Base-by-base conservation (phyloP, 2,888 invertebrate genomes). In the Alloplasta piceator region DNA sequence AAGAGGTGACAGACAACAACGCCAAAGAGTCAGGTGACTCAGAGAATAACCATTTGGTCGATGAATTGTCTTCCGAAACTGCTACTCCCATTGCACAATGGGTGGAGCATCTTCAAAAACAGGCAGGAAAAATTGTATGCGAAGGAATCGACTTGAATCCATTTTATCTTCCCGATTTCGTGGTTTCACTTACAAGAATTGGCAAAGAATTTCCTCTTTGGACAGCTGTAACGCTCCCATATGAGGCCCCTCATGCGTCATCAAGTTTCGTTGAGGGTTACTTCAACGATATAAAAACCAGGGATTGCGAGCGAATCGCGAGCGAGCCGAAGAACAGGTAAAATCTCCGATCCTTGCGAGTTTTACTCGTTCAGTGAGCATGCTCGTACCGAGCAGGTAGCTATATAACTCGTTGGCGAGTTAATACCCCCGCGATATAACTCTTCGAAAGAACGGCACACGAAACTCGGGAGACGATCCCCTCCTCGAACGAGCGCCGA, bases 81-180 rank as follows among this genome's bases (percentile, higher is more conserved):
- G n/a, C n/a, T n/a, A n/a, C n/a, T n/a, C n/a, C n/a, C n/a, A n/a
- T n/a, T n/a, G n/a, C n/a, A n/a, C n/a, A n/a, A n/a, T n/a, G n/a
- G 12, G 39, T 12, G 56, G n/a, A n/a, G n/a, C n/a, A n/a, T n/a
- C n/a, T n/a, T 36, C 14, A 41, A 5, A 16, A 46, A 14, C 16
- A 39, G 26, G 38, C 55, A 0, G 38, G 26, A 55, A 36, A 12
- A 60, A 46, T 46, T 14, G 1, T 67, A 60, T 39, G n/a, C 1
- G 10, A n/a, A 0, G 60, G 58, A 1, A 16, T 1, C 1, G 38
- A 70, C 4, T 43, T 66, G 10, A 81, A 81, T 60, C 63, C 81
- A 3, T 81, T 78, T 36, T 74, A 46, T 36, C 16, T 78, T 7
- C 81, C 81, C 0, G 64, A 74, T 12, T 81, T 81, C 12, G 46